Evolutionary conservation across 2,888 invertebrate species (phyloP).

Genomic region (Spisula subtruncata): DNA sequence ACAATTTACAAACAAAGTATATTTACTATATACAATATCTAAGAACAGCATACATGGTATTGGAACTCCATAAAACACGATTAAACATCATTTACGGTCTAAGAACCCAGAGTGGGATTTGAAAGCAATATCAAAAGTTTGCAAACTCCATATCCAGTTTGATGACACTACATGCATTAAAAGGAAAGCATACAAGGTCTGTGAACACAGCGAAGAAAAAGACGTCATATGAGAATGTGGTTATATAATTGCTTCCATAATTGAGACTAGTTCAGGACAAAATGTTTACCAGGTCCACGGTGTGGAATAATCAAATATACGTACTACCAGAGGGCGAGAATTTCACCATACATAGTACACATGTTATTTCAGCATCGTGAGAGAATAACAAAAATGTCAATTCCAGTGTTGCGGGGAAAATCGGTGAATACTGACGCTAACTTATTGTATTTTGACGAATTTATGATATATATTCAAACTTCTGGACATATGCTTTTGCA

Average conservation of each 20-base stretch:
- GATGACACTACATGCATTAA: no score
- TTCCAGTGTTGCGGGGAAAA: background rate
- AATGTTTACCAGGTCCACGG: background rate
- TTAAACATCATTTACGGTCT: no score
- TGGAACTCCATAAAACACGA: no score
- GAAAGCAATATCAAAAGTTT: no score
- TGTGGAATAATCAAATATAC: conserved; percentile 7
- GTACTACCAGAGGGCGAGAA: background rate
- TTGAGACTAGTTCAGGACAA: background rate
- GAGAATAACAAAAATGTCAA: background rate
- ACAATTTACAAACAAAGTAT: no score
- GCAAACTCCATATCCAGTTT: no score
- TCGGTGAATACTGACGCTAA: background rate
- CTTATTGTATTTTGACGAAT: background rate
- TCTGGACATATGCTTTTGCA: background rate
- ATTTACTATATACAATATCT: no score
- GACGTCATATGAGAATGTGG: background rate
- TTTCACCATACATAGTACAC: background rate
- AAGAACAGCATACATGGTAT: no score
- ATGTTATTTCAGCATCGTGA: background rate
- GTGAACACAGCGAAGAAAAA: no score
- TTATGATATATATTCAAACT: background rate
- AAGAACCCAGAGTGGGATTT: no score
- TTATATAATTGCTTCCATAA: background rate
- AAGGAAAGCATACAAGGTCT: no score